These are phyloP conservation scores for Procambarus clarkii DNA, from an alignment of 1,140 invertebrate genomes.

Conservation along the genomic window DNA sequence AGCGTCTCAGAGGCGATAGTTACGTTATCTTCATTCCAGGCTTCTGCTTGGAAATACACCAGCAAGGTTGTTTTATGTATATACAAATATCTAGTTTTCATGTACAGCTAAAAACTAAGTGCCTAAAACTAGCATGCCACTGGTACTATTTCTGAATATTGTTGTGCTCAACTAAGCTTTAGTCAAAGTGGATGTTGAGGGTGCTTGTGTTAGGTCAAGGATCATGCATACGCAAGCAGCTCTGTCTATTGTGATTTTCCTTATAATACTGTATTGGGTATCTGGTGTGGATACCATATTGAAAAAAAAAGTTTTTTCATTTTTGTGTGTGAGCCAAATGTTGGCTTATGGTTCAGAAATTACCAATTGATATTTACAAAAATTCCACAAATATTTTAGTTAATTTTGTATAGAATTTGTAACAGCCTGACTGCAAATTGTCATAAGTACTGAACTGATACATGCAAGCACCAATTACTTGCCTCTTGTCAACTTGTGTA, in stretches of 20 bases:
- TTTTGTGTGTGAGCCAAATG: too few species aligned
- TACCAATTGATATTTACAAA: too few species aligned
- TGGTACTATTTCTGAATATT: constrained; percentile 51
- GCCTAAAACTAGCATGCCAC: constrained; percentile 54
- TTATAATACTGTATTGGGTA: too few species aligned
- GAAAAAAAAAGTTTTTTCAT: too few species aligned
- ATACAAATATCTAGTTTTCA: constrained; percentile 42
- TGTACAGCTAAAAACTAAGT: constrained; percentile 43
- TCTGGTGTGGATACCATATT: too few species aligned
- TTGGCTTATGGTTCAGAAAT: too few species aligned
- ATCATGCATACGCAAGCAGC: constrained; percentile 22
- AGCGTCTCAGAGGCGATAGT: neutral
- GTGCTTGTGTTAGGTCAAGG: constrained; percentile 17
- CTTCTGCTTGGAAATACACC: constrained; percentile 42
- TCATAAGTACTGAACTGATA: neutral
- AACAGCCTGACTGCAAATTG: too few species aligned
- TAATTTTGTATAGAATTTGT: too few species aligned
- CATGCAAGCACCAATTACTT: neutral
- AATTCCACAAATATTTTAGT: too few species aligned
- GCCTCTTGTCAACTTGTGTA: neutral
- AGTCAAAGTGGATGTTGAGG: constrained; percentile 48
- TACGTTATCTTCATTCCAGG: constrained; percentile 18
- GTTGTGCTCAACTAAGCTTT: constrained; percentile 57
- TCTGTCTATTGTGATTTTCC: too few species aligned
- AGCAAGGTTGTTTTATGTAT: constrained; percentile 53